These are phyloP conservation scores for Zaprionus lachaisei DNA, from an alignment of 1,140 invertebrate genomes.

Conservation along the genomic window DNA sequence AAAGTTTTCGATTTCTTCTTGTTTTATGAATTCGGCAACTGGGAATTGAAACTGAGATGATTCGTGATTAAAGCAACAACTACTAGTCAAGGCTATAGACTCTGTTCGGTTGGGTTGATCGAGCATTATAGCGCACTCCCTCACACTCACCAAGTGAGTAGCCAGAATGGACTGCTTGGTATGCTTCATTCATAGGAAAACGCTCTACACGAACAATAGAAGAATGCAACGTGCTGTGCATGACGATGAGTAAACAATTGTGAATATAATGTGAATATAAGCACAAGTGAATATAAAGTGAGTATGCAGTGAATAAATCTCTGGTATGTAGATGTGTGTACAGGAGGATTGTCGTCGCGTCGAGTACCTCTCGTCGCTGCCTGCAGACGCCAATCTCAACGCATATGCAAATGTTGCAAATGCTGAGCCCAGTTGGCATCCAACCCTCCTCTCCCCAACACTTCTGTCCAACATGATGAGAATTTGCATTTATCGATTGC, in stretches of 20 bases:
- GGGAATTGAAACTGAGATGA: neutral
- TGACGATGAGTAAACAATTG: neutral
- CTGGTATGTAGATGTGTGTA: neutral
- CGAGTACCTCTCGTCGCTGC: neutral
- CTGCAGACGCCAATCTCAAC: constrained; percentile 2
- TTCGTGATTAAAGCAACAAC: neutral
- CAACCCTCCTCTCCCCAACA: neutral
- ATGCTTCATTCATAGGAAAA: constrained; percentile 1
- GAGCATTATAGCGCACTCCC: neutral
- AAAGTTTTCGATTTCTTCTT: constrained; percentile 2
- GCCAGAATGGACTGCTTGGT: neutral
- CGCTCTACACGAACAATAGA: constrained; percentile 1
- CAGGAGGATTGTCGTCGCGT: neutral
- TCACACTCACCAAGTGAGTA: neutral
- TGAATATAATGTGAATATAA: constrained; percentile 5
- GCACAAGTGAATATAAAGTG: neutral
- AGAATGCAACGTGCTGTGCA: neutral
- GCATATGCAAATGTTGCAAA: constrained; percentile 3
- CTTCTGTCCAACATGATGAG: neutral
- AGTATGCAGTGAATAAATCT: constrained; percentile 1
- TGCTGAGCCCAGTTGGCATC: constrained; percentile 5
- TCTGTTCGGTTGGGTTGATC: too few relatives aligned
- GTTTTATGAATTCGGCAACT: neutral
- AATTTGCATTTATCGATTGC: constrained; percentile 51
- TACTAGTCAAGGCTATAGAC: neutral